Evolutionary conservation across 2,888 invertebrate species (phyloP).

Genomic region (Bombylius major): DNA sequence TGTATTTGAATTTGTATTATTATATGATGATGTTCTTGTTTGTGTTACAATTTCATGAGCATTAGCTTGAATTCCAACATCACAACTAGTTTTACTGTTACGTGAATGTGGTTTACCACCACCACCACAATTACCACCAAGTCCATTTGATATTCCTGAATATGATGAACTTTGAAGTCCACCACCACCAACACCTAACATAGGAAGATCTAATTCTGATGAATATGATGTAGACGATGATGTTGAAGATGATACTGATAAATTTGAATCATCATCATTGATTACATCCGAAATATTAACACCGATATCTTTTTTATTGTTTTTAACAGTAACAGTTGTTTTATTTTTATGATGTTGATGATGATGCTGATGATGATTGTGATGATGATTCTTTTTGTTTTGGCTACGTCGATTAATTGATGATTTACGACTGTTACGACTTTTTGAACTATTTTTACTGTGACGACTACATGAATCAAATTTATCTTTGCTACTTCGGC

Average conservation of each 20-base stretch:
- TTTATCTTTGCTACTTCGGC: slow-evolving; percentile 15
- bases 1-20: neutral
- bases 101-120: slow-evolving; percentile 34
- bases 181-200: slow-evolving; percentile 12
- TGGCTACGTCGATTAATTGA: slow-evolving; percentile 13
- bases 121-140: slow-evolving; percentile 2
- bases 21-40: slow-evolving; percentile 27
- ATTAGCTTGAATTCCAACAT: slow-evolving; percentile 46
- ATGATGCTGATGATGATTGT: slow-evolving; percentile 1
- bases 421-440: slow-evolving; percentile 32
- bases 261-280: slow-evolving; percentile 18
- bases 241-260: slow-evolving; percentile 14
- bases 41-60: slow-evolving; percentile 41
- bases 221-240: slow-evolving; percentile 29
- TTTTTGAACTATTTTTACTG: slow-evolving; percentile 25
- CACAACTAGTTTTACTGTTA: slow-evolving; percentile 43
- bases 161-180: slow-evolving; percentile 36
- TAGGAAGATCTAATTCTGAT: slow-evolving; percentile 37
- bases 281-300: slow-evolving; percentile 22
- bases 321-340: slow-evolving; percentile 11
- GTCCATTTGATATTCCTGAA: slow-evolving; percentile 37
- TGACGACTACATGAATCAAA: slow-evolving; percentile 17
- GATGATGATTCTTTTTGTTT: slow-evolving; percentile 18
- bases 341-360: slow-evolving; percentile 10
- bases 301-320: slow-evolving; percentile 14